Base-by-base conservation (phyloP, 2,113 vertebrate genomes). In the Lynx canadensis region DNA sequence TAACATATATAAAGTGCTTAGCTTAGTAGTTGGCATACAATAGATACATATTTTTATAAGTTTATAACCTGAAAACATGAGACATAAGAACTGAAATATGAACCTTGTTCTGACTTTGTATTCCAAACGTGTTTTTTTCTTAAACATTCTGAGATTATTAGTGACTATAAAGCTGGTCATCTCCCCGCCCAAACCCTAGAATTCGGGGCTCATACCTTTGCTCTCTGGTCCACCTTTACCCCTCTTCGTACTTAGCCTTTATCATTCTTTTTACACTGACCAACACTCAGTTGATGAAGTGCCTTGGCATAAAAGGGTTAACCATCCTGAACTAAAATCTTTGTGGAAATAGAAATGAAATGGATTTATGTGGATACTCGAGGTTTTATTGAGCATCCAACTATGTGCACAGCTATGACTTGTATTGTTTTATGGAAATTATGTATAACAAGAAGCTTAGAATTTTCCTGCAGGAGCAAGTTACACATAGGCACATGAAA, bases 291-390 rank as follows among this genome's bases (percentile, higher is more conserved):
- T 12, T 92, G 52, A 27, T 80, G 18, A 52, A 36, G 12, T 68
- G 0, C 92, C 57, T 52, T 80, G 50, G 16, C 57, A 66, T 68
- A 68, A 83, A 66, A 82, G 18, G 12, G 23, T 78, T 63, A 52
- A 71, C 55, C 74, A 7, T 38, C 88, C 60, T 95, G 48, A 90
- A 83, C 41, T 95, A 78, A 89, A 94, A 68, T 60, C 69, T 84
- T 60, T 52, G 29, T 66, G 21, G 65, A 89, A 94, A 76, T 94
- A 81, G 36, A 91, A 88, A 69, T 48, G n/a, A 95, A 97, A 81
- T 73, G 45, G 7, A 55, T 95, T 68, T 89, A 27, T 55, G 33
- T 1, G 11, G 18, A 50, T 65, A 65, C 27, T 38, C 13, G 29
- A 23, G 45, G 27, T 36, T 91, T 90, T 55, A 63, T 23, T 74